phyloP scores from a whole-genome alignment of 2,888 invertebrate genomes.

The Sabatieria punctata region DNA sequence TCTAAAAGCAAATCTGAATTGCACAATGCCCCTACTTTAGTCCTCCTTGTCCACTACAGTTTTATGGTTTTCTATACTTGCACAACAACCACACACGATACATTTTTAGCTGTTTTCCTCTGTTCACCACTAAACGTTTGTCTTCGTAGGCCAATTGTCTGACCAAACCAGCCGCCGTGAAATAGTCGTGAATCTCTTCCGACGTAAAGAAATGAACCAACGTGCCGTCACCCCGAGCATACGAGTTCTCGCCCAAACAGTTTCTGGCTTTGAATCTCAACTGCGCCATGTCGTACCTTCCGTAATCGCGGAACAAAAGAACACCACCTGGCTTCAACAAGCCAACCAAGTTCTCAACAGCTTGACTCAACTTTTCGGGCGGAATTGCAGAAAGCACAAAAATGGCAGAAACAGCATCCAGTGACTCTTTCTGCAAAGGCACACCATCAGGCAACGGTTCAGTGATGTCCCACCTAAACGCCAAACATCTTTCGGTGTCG shows the following conservation, averaged over 20 bases:
- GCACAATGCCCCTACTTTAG: too few species aligned
- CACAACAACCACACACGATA: slow-evolving; percentile 96
- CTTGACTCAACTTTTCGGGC: slow-evolving; percentile 57
- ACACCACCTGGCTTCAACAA: slow-evolving; percentile 82
- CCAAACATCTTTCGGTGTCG: slow-evolving; percentile 47
- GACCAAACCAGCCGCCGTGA: slow-evolving; percentile 46
- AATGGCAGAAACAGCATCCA: slow-evolving; percentile 74
- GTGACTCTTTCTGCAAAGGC: slow-evolving; percentile 53
- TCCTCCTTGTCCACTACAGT: slow-evolving; percentile 62
- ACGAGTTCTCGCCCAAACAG: slow-evolving; percentile 80
- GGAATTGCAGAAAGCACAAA: slow-evolving; percentile 87
- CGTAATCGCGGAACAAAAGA: slow-evolving; percentile 88
- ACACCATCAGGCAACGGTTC: slow-evolving; percentile 36
- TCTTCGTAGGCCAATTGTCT: slow-evolving; percentile 74
- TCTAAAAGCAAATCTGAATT: too few species aligned
- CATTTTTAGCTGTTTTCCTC: slow-evolving; percentile 84
- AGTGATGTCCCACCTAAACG: slow-evolving; percentile 78
- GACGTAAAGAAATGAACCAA: slow-evolving; percentile 90
- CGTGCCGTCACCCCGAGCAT: slow-evolving; percentile 90
- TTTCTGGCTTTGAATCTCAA: slow-evolving; percentile 66
- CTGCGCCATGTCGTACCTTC: slow-evolving; percentile 84
- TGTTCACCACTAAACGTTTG: slow-evolving; percentile 78
- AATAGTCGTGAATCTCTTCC: slow-evolving; percentile 49
- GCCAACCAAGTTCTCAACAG: slow-evolving; percentile 50
- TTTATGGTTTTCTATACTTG: slow-evolving; percentile 59